Evolutionary conservation across 1,140 invertebrate genomes (phyloP).

Genomic region (Dufourea novaeangliae): DNA sequence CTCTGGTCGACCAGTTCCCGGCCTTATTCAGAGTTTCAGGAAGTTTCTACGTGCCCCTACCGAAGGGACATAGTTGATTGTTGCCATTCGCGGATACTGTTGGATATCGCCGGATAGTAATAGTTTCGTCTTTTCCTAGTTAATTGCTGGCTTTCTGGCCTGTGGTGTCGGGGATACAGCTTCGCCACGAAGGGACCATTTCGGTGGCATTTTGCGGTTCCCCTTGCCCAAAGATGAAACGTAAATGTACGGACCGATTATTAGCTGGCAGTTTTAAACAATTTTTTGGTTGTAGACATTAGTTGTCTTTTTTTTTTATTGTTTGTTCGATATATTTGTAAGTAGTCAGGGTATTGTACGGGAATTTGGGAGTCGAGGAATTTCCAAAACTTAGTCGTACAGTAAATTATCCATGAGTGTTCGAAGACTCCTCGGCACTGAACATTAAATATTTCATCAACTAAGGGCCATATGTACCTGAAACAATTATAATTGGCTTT

Average conservation of each 20-base stretch:
- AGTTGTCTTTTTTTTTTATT: too few species aligned
- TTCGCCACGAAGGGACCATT: neutral
- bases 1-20: slow-evolving; percentile 17
- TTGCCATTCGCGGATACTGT: slow-evolving; percentile 4
- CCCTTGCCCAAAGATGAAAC: neutral
- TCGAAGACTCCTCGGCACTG: too few species aligned
- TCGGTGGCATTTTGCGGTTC: neutral
- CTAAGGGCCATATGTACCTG: too few species aligned
- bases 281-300: too few species aligned
- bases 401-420: too few species aligned
- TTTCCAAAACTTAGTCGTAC: too few species aligned
- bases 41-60: neutral
- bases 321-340: too few species aligned
- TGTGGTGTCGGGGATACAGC: neutral
- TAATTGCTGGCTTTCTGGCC: slow-evolving; percentile 1
- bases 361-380: too few species aligned
- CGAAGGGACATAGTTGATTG: neutral
- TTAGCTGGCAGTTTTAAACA: too few species aligned
- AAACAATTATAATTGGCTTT: too few species aligned
- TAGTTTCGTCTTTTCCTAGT: neutral
- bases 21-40: slow-evolving; percentile 62
- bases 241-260: neutral
- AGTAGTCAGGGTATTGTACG: too few species aligned
- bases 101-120: neutral
- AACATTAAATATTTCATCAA: too few species aligned